These are phyloP conservation scores for Neogale vison DNA, from an alignment of 2,113 vertebrate genomes.

Conservation along the genomic window DNA sequence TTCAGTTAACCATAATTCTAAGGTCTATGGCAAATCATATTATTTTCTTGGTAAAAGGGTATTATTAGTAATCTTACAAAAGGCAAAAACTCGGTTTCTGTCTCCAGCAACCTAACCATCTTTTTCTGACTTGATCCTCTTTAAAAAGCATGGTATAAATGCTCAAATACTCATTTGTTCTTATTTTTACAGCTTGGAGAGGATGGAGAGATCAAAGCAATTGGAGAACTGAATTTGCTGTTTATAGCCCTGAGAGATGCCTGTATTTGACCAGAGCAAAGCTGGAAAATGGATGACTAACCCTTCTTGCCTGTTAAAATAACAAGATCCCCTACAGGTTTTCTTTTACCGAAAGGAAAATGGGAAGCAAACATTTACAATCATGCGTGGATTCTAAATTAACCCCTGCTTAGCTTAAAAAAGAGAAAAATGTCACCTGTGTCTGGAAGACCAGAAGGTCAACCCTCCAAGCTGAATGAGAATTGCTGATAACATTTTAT, in stretches of 20 bases:
- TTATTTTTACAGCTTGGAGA: conserved; percentile 84
- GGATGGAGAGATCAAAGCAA: conserved; percentile 85
- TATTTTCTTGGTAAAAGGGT: not conserved
- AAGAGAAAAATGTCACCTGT: not conserved
- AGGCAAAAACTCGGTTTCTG: not conserved
- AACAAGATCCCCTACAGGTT: not conserved
- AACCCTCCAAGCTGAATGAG: not conserved
- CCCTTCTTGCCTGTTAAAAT: not conserved
- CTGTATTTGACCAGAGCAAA: conserved; percentile 58
- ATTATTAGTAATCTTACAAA: not conserved
- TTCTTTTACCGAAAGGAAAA: not conserved
- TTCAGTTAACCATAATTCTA: not conserved
- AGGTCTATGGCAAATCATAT: not conserved
- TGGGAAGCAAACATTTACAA: not conserved
- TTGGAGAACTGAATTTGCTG: conserved; percentile 88
- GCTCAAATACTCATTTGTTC: not conserved
- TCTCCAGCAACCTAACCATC: not conserved
- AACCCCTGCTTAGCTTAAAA: not conserved
- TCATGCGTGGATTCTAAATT: not conserved
- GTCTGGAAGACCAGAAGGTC: not conserved
- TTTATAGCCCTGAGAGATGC: conserved; percentile 76
- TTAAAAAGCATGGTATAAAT: not conserved
- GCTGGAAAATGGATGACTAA: conserved; percentile 60
- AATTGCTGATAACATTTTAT: conserved; percentile 33
- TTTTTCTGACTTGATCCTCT: not conserved